These are phyloP conservation scores for Barnardius zonarius DNA, from an alignment of 2,113 vertebrate species.

Conservation along the genomic window DNA sequence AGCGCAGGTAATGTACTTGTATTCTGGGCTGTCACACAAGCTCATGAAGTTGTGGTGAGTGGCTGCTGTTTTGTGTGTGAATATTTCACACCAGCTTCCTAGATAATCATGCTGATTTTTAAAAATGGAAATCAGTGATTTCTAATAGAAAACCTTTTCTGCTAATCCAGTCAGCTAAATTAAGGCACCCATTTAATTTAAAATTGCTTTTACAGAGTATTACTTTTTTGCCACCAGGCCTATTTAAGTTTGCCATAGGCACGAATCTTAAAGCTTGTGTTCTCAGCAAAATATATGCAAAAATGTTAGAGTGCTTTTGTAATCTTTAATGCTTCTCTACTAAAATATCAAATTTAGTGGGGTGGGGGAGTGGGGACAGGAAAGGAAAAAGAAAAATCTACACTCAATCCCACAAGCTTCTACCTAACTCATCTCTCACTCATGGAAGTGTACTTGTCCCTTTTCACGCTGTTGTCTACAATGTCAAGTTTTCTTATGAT, in stretches of 20 bases:
- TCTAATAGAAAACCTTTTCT: neutral
- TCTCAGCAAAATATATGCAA: neutral
- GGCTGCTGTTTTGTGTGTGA: neutral
- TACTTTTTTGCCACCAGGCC: neutral
- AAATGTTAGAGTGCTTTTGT: neutral
- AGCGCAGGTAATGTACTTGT: neutral
- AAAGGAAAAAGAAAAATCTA: neutral
- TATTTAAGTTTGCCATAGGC: conserved; percentile 5
- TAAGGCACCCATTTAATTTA: neutral
- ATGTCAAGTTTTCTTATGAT: neutral
- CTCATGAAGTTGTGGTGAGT: neutral
- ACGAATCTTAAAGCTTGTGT: neutral
- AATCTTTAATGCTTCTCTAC: neutral
- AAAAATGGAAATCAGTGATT: neutral
- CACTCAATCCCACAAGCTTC: neutral
- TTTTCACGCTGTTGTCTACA: neutral
- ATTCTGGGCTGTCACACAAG: conserved; percentile 27
- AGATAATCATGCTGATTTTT: neutral
- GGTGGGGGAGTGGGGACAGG: too few relatives aligned
- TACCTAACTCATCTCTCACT: neutral
- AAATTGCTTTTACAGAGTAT: neutral
- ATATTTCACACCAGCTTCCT: neutral
- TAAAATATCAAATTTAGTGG: neutral
- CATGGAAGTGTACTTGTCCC: neutral
- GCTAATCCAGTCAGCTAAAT: neutral